These are phyloP conservation scores for Cyrtonyx montezumae DNA, from an alignment of 2,113 vertebrate genomes.

Conservation along the genomic window DNA sequence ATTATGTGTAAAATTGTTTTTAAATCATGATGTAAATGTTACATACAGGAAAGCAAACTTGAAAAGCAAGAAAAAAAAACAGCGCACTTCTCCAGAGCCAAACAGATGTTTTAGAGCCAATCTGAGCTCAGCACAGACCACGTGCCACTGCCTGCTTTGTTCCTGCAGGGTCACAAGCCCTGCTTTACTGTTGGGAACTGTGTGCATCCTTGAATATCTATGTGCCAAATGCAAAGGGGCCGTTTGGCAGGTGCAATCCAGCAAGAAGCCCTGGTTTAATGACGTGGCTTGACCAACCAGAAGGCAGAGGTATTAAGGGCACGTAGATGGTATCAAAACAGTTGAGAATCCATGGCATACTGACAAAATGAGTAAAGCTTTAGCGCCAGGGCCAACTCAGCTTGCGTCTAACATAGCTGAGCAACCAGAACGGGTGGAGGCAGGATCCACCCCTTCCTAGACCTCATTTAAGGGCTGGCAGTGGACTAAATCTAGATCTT, in stretches of 20 bases:
- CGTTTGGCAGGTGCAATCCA: background rate
- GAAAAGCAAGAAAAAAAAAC: slow-evolving; percentile 48
- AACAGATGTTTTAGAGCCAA: slow-evolving; percentile 27
- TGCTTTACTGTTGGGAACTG: background rate
- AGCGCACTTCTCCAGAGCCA: slow-evolving; percentile 20
- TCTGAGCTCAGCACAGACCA: background rate
- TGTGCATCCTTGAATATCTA: background rate
- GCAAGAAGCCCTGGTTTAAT: background rate
- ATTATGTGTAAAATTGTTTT: slow-evolving; percentile 81
- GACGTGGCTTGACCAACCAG: background rate
- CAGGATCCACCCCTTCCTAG: no score
- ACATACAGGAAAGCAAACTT: slow-evolving; percentile 59
- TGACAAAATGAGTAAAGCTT: background rate
- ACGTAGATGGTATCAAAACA: background rate
- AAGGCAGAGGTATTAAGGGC: background rate
- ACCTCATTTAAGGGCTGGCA: no score
- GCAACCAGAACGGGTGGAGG: no score
- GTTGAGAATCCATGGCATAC: background rate
- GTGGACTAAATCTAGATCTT: no score
- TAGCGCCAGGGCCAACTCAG: no score
- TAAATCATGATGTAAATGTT: slow-evolving; percentile 58
- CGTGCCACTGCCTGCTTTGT: background rate
- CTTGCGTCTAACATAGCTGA: no score
- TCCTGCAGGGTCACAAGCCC: background rate
- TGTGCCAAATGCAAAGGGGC: background rate